Evolutionary conservation across 92 coral and sea anemone genomes (phyloP), one percentile per base, ranked within the genome.

Genomic region (Meandrina meandrites): DNA sequence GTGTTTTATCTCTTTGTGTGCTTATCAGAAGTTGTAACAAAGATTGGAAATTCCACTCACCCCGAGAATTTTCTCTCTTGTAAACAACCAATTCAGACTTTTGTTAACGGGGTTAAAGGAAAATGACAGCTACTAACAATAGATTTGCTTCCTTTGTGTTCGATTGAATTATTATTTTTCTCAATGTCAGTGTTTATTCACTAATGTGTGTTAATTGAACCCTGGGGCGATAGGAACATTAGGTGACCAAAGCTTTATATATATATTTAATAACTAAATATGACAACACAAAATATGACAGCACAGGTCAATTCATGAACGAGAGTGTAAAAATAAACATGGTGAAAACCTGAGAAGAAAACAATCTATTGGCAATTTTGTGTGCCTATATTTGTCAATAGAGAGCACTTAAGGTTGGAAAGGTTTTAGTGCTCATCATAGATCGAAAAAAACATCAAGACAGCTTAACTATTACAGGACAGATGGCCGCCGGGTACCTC

Each of bases 141-240:
- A 85, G 82, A 64, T 85, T 77, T 75, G 64, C 75, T 40, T 77
- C 73, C 31, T 85, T 85, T 85, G 75, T 77, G 50, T 47, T 78
- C 35, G 51, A 76, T 58, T 75, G 88, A 76, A 76, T 75, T 85
- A 42, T 84, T 84, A 76, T 85, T 85, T 81, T 48, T 47, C 9
- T 36, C 80, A 42, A 83, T 75, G 72, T 58, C 76, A 37, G 81
- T 85, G 88, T 85, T 85, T 85, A 60, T 76, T 40, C 75, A 62
- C 81, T 85, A 74, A 85, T 85, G 88, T 76, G 81, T 85, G 83
- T 85, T 85, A 85, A 76, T 85, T 85, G 82, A 76, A 76, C 88
- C 88, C 88, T 31, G 64, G 36, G 88, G 88, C 66, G 88, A 76
- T 78, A 76, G 32, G 64, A 77, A 85, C 88, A 85, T 76, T 85